A percentile compares a stretch with the other conserved stretches of the same genome.
Conservation (phyloP, 2,113 vertebrate species). For the Nymphicus hollandicus region DNA sequence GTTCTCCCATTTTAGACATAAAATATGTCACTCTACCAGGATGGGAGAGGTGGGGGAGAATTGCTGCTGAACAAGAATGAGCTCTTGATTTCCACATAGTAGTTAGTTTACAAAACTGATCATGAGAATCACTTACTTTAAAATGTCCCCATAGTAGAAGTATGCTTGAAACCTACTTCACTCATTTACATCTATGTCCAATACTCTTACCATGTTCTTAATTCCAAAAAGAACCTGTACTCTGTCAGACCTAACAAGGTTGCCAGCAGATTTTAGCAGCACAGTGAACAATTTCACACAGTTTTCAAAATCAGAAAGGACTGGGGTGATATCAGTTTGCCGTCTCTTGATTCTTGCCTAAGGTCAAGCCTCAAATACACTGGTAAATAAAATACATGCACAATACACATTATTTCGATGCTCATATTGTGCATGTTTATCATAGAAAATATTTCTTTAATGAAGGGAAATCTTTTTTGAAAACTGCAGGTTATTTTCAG, state of each 20-base stretch:
- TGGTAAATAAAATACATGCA: not conserved
- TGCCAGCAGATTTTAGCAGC: constrained; percentile 37
- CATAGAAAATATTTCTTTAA: not conserved
- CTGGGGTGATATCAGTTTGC: not conserved
- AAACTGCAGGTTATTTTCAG: not conserved
- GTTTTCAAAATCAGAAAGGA: not conserved
- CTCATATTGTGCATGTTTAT: not conserved
- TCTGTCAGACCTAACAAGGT: not conserved
- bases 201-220: not conserved
- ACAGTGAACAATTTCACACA: not conserved
- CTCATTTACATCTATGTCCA: not conserved
- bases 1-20: constrained; percentile 17
- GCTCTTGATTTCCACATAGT: not conserved
- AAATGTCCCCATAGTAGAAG: not conserved
- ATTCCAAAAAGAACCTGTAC: constrained; percentile 2
- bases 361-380: not conserved
- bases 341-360: not conserved
- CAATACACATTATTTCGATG: not conserved
- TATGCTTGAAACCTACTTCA: not conserved
- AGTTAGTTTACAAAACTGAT: not conserved
- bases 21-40: not conserved
- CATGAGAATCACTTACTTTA: not conserved
- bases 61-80: not conserved
- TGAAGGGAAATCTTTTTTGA: not conserved
- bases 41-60: not conserved